These are phyloP conservation scores for Gari tellinella DNA, from an alignment of 2,888 invertebrate species.

Conservation along the genomic window DNA sequence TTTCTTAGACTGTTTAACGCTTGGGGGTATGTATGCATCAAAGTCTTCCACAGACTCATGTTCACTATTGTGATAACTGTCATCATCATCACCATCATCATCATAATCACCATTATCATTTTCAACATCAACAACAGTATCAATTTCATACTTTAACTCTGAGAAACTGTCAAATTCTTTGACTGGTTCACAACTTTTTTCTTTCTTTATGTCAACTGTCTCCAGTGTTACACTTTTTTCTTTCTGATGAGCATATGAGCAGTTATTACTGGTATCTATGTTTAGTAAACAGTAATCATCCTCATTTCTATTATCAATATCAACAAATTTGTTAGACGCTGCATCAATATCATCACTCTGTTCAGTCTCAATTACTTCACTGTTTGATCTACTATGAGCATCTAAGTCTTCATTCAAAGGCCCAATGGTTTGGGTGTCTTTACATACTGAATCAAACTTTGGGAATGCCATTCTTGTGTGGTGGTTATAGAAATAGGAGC, in stretches of 20 bases:
- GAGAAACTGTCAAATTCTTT: background rate
- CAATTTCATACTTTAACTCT: background rate
- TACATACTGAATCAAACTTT: constrained; percentile 7
- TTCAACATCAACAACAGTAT: background rate
- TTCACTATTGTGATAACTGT: constrained; percentile 11
- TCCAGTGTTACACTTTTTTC: background rate
- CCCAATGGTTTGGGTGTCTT: background rate
- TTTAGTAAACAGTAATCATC: too few species aligned
- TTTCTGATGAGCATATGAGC: too few species aligned
- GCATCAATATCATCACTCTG: background rate
- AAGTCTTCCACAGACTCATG: constrained; percentile 5
- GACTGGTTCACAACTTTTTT: too few species aligned
- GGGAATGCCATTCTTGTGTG: constrained; percentile 28
- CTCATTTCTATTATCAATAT: too few species aligned
- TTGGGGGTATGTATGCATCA: background rate
- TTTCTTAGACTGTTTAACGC: background rate
- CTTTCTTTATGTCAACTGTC: background rate
- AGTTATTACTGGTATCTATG: too few species aligned
- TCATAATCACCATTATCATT: too few species aligned
- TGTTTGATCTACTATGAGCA: background rate
- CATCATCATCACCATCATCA: constrained; percentile 1
- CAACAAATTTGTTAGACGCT: too few species aligned
- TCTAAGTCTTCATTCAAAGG: background rate
- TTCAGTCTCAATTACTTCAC: background rate
- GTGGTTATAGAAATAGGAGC: constrained; percentile 30